Base-by-base conservation (phyloP, 2,797 vertebrate genomes). In the Artibeus jamaicensis region DNA sequence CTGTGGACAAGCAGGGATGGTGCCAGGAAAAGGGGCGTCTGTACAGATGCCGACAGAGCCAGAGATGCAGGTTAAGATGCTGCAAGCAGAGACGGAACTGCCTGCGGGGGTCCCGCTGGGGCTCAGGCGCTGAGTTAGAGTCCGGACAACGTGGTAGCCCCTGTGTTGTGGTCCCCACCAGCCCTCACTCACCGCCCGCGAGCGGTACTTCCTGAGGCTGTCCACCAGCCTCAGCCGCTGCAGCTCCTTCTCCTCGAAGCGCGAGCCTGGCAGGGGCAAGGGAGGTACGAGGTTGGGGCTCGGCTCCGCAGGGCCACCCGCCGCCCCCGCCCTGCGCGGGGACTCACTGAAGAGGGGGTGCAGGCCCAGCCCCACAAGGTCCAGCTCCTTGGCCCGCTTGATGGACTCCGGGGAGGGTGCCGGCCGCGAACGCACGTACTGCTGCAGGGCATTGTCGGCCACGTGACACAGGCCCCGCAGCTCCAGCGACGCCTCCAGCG, bases 401-500 rank as follows among this genome's bases (percentile, higher is more conserved):
- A 99, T 98, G 93, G 99, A 99, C 98, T 99, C 99, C 0, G 99
- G 96, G 0, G 99, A 99, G 5, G 99, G 99, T 4, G 98, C 98
- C 0, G 99, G 99, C 39, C 99, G 98, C 0, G 99, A 99, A 89
- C 99, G 99, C 93, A 99, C 97, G 79, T 99, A 99, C 96, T 99
- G 99, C 97, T 99, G 99, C 96, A 99, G 99, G n/a, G 99, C 99
- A 0, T 99, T 99, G 97, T 99, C 98, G 0, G 99, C 98, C 0
- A 99, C 90, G 0, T 97, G 99, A 3, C 97, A 98, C 73, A 99
- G 97, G 97, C 98, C 99, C 94, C 98, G 98, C 92, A 99, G 98
- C 57, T 99, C 99, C 96, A 98, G 97, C 0, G 99, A 99, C 29
- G 98, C 98, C 85, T 99, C 98, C 0, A 99, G 99, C 81, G 98